phyloP scores from a whole-genome alignment of 2,113 vertebrate genomes.

The Calonectris borealis region DNA sequence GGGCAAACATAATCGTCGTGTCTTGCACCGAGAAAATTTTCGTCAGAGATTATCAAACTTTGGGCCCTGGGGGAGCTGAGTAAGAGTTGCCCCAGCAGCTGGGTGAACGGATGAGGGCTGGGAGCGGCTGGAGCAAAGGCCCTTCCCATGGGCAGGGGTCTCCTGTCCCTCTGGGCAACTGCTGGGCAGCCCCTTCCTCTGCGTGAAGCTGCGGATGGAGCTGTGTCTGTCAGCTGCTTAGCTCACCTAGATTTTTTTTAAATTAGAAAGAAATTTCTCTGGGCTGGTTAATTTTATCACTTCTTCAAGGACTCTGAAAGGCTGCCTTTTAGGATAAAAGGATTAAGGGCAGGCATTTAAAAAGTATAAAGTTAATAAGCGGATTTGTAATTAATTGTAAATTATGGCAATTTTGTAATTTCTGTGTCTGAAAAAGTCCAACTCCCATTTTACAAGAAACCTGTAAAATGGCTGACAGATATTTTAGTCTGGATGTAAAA shows the following conservation, averaged over 20 bases:
- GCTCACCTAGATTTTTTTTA: not conserved
- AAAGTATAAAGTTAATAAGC: not conserved
- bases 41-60: not conserved
- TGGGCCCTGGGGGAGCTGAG: not conserved
- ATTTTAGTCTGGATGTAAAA: slow-evolving; percentile 1
- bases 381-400: slow-evolving; percentile 41
- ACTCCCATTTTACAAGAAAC: not conserved
- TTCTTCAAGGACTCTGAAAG: slow-evolving; percentile 2
- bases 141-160: not conserved
- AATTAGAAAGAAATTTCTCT: not conserved
- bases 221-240: not conserved
- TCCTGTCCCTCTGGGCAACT: not conserved
- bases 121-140: not conserved
- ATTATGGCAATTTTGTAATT: slow-evolving; percentile 6
- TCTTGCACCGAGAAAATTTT: not conserved
- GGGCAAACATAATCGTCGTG: fast-evolving
- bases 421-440: not conserved
- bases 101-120: not conserved
- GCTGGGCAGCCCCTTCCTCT: not conserved
- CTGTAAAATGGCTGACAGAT: slow-evolving; percentile 18
- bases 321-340: slow-evolving; percentile 49
- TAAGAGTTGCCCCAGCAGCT: not conserved
- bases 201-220: fast-evolving
- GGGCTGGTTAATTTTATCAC: not conserved
- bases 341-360: slow-evolving; percentile 10